Conservation (phyloP, 1,140 invertebrate genomes). For the Drosophila busckii region DNA sequence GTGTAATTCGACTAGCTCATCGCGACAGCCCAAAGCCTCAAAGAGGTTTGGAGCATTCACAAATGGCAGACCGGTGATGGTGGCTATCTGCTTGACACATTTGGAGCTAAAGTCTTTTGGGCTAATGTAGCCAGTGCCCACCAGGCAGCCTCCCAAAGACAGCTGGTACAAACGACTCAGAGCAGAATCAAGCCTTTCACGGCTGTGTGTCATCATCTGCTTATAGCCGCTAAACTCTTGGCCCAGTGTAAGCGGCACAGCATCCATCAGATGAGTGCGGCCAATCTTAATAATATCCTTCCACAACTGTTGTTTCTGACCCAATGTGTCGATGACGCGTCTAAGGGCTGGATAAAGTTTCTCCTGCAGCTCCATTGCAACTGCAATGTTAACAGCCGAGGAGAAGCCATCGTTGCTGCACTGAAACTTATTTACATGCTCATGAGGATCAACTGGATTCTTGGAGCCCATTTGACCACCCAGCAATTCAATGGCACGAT, state of each 20-base stretch:
- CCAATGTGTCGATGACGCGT: constrained; percentile 85
- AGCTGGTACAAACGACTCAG: constrained; percentile 92
- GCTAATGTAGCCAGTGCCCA: constrained; percentile 96
- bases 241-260: constrained; percentile 96
- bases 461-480: constrained; percentile 97
- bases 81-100: constrained; percentile 88
- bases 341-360: constrained; percentile 89
- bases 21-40: constrained; percentile 95
- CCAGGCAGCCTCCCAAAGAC: constrained; percentile 96
- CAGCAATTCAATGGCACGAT: constrained; percentile 96
- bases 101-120: constrained; percentile 90
- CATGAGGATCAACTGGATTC: constrained; percentile 97
- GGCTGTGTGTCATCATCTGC: constrained; percentile 90
- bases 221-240: constrained; percentile 98
- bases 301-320: constrained; percentile 90
- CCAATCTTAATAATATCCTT: constrained; percentile 96
- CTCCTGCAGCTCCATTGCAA: constrained; percentile 93
- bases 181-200: constrained; percentile 89
- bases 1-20: constrained; percentile 96
- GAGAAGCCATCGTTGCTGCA: constrained; percentile 99
- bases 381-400: constrained; percentile 98
- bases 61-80: constrained; percentile 90
- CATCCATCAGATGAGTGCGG: constrained; percentile 92
- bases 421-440: constrained; percentile 99
- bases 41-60: constrained; percentile 97